phyloP scores from a whole-genome alignment of 2,888 invertebrate species.

The Melinaea marsaeus region DNA sequence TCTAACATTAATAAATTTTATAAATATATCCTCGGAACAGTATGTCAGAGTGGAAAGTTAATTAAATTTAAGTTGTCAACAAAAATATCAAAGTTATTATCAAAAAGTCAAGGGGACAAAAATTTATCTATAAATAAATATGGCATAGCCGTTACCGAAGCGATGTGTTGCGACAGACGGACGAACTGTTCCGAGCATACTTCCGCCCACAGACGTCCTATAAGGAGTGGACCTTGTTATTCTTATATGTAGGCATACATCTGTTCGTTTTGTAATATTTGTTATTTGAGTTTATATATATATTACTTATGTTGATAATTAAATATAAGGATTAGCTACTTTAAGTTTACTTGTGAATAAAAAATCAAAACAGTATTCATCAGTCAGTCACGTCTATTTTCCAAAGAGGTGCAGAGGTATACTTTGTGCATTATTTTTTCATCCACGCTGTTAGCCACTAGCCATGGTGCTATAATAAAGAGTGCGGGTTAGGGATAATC shows the following conservation, averaged over 20 bases:
- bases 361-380: no score
- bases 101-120: slow-evolving; percentile 1
- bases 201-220: slow-evolving; percentile 65
- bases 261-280: slow-evolving; percentile 30
- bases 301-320: not conserved
- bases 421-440: no score
- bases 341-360: not conserved
- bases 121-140: slow-evolving; percentile 21
- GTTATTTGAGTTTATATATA: not conserved
- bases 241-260: slow-evolving; percentile 53
- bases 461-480: no score
- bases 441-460: no score
- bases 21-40: no score
- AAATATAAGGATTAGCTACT: not conserved
- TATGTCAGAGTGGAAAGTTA: no score
- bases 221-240: slow-evolving; percentile 65
- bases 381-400: no score
- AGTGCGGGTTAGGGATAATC: no score
- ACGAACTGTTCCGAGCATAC: slow-evolving; percentile 42
- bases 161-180: slow-evolving; percentile 28
- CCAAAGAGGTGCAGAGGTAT: no score
- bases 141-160: slow-evolving; percentile 22
- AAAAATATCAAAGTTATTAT: slow-evolving; percentile 1
- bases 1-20: no score
- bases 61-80: no score